These are phyloP conservation scores for Dicrostonyx torquatus DNA, from an alignment of 2,797 vertebrate species.

Conservation along the genomic window DNA sequence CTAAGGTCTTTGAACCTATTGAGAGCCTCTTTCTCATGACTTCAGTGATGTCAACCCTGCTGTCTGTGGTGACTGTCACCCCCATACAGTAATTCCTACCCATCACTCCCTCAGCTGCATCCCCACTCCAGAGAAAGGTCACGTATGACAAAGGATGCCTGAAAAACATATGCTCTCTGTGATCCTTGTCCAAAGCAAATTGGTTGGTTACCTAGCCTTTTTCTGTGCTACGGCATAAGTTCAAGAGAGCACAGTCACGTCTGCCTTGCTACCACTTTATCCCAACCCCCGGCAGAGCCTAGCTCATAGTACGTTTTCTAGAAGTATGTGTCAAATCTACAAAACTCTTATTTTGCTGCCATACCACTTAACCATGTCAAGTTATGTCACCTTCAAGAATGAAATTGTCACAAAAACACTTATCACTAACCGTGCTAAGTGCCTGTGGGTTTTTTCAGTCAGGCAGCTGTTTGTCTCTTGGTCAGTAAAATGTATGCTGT, in stretches of 20 bases:
- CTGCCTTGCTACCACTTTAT: constrained; percentile 1
- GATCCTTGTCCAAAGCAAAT: neutral
- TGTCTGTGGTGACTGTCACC: neutral
- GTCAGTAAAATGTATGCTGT: constrained; percentile 25
- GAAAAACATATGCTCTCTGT: neutral
- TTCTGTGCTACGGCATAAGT: neutral
- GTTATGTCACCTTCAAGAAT: constrained; percentile 43
- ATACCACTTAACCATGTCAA: neutral
- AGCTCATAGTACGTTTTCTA: neutral
- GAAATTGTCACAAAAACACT: neutral
- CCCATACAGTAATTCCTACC: neutral
- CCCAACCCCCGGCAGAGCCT: neutral
- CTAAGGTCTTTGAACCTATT: constrained; percentile 4
- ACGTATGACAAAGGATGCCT: neutral
- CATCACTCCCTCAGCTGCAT: neutral
- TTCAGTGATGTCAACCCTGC: neutral
- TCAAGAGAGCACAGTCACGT: neutral
- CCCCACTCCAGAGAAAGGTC: neutral
- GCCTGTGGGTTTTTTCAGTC: neutral
- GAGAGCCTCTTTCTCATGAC: neutral
- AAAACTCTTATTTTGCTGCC: neutral
- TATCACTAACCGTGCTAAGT: neutral
- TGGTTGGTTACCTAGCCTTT: neutral
- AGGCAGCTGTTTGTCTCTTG: neutral
- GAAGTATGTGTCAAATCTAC: neutral